Conservation (phyloP, 2,888 invertebrate species). For the Tiliacea citrago region DNA sequence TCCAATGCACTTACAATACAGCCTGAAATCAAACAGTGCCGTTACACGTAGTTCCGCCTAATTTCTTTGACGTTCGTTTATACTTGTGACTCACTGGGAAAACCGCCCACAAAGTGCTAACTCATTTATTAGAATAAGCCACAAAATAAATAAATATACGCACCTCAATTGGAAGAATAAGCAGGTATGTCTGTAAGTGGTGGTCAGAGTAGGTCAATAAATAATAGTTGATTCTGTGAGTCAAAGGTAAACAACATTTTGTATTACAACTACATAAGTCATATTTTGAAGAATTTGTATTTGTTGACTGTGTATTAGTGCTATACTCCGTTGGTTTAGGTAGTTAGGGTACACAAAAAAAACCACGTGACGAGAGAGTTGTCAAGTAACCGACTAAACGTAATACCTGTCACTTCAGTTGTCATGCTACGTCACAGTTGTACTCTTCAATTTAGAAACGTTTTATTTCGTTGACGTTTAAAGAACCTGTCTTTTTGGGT, state of each 20-base stretch:
- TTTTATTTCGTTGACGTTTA: no score
- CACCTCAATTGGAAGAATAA: constrained; percentile 28
- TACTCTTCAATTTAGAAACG: no score
- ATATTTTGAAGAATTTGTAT: neutral
- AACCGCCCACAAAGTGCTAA: constrained; percentile 58
- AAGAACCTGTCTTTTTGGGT: no score
- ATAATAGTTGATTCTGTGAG: constrained; percentile 50
- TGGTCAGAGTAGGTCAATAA: constrained; percentile 46
- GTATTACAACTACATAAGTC: constrained; percentile 15
- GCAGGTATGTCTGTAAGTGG: constrained; percentile 12
- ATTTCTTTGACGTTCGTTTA: constrained; percentile 67
- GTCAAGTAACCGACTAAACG: no score
- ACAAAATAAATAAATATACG: constrained; percentile 54
- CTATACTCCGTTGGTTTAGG: no score
- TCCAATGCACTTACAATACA: constrained; percentile 2
- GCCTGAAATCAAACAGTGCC: constrained; percentile 17
- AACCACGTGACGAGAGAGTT: no score
- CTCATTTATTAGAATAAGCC: constrained; percentile 59
- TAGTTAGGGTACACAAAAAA: no score
- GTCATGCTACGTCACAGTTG: no score
- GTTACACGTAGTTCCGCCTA: constrained; percentile 55
- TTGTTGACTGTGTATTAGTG: neutral
- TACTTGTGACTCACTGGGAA: constrained; percentile 72
- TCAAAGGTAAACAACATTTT: constrained; percentile 47
- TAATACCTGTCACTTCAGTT: no score